phyloP scores from a whole-genome alignment of 2,797 vertebrate genomes.

The Cheirogaleus major region DNA sequence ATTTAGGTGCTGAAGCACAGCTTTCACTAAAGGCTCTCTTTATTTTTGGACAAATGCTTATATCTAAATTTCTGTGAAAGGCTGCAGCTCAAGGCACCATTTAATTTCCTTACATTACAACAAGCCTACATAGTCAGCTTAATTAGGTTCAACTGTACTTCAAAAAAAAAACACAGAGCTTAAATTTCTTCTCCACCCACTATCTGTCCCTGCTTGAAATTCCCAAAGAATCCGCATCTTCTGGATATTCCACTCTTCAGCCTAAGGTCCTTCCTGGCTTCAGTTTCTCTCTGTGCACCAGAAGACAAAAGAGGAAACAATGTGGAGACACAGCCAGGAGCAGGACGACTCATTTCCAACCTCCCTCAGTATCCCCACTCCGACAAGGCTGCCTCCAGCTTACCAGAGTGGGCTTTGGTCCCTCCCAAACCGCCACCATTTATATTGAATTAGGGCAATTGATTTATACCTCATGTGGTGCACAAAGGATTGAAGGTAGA shows the following conservation, averaged over 20 bases:
- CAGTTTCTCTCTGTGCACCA: background rate
- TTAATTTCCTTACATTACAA: background rate
- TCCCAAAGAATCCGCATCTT: background rate
- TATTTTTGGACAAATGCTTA: background rate
- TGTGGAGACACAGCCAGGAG: background rate
- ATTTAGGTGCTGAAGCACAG: background rate
- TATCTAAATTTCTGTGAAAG: background rate
- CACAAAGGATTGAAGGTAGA: background rate
- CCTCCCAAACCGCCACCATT: background rate
- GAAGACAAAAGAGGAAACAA: background rate
- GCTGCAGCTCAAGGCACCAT: background rate
- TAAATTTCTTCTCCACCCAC: background rate
- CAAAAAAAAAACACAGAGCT: background rate
- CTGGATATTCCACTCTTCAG: background rate
- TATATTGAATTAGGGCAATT: background rate
- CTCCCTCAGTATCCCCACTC: background rate
- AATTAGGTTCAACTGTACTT: conserved; percentile 18
- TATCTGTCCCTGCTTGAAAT: background rate
- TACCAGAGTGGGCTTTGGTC: background rate
- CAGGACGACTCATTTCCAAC: background rate
- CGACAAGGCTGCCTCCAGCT: background rate
- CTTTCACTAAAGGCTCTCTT: background rate
- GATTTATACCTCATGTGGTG: background rate
- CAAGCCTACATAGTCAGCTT: background rate
- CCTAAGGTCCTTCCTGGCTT: background rate